A percentile compares a stretch with the other conserved stretches of the same genome.
These are phyloP conservation scores for Phylloscopus collybita DNA, from an alignment of 2,797 vertebrate species.

Conservation along the genomic window DNA sequence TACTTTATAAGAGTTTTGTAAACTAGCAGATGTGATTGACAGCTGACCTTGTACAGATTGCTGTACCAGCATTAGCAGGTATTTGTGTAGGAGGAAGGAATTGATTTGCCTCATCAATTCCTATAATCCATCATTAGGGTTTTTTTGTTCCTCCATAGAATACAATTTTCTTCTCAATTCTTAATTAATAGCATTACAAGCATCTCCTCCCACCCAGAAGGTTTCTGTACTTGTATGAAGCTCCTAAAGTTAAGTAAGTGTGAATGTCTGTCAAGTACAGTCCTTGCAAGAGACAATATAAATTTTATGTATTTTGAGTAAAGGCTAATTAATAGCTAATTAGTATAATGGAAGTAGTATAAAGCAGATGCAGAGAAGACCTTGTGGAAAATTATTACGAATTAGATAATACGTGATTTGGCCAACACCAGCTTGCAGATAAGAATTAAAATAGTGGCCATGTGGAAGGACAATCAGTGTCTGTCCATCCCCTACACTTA, in stretches of 20 bases:
- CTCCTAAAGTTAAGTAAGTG: conserved; percentile 74
- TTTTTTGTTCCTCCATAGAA: not conserved
- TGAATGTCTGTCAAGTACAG: conserved; percentile 75
- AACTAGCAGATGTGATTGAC: not conserved
- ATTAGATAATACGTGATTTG: conserved; percentile 73
- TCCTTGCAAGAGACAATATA: conserved; percentile 60
- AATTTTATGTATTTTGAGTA: conserved; percentile 74
- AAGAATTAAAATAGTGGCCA: conserved; percentile 72
- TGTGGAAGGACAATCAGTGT: conserved; percentile 70
- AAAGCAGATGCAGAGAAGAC: conserved; percentile 79
- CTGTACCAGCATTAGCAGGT: not conserved
- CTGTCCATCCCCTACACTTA: conserved; percentile 43
- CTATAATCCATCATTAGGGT: not conserved
- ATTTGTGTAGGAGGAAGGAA: conserved; percentile 20
- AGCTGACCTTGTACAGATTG: not conserved
- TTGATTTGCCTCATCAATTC: conserved; percentile 15
- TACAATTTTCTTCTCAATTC: conserved; percentile 4
- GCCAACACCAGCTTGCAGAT: conserved; percentile 66
- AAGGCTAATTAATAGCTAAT: conserved; percentile 83
- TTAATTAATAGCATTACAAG: conserved; percentile 53
- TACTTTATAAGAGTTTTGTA: not conserved
- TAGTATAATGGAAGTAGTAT: conserved; percentile 77
- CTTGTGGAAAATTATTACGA: conserved; percentile 76
- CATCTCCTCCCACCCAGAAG: conserved; percentile 37
- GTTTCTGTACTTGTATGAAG: conserved; percentile 58